These are phyloP conservation scores for Lerista edwardsae DNA, from an alignment of 2,797 vertebrate genomes.

Conservation along the genomic window DNA sequence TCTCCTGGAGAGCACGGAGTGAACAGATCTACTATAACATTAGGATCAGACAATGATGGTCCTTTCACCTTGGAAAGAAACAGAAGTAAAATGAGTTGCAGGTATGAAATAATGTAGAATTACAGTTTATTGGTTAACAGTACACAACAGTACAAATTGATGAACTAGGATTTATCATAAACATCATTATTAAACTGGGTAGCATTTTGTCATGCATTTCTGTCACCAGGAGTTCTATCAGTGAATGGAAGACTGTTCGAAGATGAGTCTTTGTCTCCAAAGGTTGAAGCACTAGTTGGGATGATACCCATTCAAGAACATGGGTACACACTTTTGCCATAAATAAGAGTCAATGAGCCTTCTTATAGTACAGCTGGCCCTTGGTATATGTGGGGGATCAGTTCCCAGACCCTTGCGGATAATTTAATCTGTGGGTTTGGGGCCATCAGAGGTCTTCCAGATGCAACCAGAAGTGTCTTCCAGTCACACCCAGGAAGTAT, in stretches of 20 bases:
- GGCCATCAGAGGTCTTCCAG: too few species aligned
- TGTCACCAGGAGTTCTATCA: too few species aligned
- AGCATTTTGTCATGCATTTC: too few species aligned
- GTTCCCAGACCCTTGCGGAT: too few species aligned
- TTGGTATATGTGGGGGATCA: too few species aligned
- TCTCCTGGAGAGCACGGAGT: slow-evolving; percentile 97
- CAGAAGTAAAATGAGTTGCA: slow-evolving; percentile 28
- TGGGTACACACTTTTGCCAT: neutral
- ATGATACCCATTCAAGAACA: neutral
- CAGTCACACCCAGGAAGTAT: too few species aligned
- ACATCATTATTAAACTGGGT: neutral
- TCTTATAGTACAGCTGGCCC: neutral
- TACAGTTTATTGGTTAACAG: neutral
- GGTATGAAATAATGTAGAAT: neutral
- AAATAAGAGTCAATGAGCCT: too few species aligned
- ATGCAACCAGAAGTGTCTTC: too few species aligned
- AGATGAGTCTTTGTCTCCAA: neutral
- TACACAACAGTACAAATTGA: neutral
- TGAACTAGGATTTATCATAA: too few species aligned
- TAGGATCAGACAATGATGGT: slow-evolving; percentile 84
- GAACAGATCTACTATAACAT: slow-evolving; percentile 81
- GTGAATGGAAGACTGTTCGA: neutral
- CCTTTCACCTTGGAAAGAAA: slow-evolving; percentile 82
- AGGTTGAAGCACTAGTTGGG: neutral
- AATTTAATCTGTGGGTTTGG: too few species aligned